Evolutionary conservation across 2,113 vertebrate genomes (phyloP).

Genomic region (Oceanites oceanicus): DNA sequence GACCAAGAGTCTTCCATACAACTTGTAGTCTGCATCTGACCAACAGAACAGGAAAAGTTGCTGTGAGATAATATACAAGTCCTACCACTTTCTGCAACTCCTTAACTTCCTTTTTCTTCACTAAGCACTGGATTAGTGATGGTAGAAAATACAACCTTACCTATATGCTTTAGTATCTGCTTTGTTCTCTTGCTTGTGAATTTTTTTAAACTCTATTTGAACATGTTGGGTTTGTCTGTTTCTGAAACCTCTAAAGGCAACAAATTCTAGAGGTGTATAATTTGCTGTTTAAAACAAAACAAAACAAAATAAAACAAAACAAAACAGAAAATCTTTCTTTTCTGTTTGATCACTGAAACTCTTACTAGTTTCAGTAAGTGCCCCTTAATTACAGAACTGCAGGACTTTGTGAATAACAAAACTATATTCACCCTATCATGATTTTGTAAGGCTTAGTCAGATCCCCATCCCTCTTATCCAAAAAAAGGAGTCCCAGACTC

Average conservation of each 20-base stretch:
- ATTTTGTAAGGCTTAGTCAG: neutral
- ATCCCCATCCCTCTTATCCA: neutral
- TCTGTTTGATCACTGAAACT: neutral
- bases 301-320: neutral
- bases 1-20: neutral
- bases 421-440: neutral
- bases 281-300: neutral
- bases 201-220: neutral
- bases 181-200: neutral
- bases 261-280: neutral
- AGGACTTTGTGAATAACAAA: neutral
- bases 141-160: neutral
- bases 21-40: neutral
- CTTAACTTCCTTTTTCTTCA: neutral
- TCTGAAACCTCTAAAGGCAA: neutral
- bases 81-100: neutral
- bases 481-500: neutral
- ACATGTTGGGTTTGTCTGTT: neutral
- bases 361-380: neutral
- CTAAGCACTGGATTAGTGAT: neutral
- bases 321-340: neutral
- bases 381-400: neutral
- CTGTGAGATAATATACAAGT: neutral
- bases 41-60: neutral
- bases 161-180: neutral